Percentiles rank a stretch among this genome's conserved stretches.
These are phyloP conservation scores for Threskiornis aethiopicus DNA, from an alignment of 2,797 vertebrate genomes.

Conservation along the genomic window DNA sequence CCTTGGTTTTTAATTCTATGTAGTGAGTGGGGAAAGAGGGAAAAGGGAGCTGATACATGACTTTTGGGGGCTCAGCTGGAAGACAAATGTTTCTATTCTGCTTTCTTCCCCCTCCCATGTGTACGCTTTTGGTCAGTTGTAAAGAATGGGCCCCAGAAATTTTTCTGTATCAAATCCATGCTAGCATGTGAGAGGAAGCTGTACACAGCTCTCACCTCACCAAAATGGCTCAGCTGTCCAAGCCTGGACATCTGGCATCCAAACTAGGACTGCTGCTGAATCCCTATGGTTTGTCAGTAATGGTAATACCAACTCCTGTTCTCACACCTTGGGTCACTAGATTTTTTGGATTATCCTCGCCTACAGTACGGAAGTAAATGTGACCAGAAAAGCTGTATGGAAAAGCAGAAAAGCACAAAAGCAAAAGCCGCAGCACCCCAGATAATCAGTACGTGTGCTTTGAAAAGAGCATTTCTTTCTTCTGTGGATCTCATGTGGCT, in stretches of 20 bases:
- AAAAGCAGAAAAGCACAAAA: neutral
- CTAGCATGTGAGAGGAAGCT: neutral
- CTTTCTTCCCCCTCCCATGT: neutral
- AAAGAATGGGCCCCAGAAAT: neutral
- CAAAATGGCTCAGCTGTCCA: neutral
- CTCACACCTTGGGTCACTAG: neutral
- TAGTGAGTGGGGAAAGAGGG: neutral
- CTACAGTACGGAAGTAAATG: rapidly evolving
- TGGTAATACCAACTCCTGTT: neutral
- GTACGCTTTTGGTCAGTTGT: neutral
- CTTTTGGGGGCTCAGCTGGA: neutral
- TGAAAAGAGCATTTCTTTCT: slow-evolving; percentile 25
- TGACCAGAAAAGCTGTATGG: neutral
- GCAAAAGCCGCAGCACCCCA: neutral
- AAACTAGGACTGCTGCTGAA: neutral
- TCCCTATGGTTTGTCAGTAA: neutral
- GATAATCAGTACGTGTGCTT: neutral
- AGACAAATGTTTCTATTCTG: neutral
- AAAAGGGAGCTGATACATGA: neutral
- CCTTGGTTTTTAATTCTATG: neutral
- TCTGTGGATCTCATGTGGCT: neutral
- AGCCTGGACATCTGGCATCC: neutral
- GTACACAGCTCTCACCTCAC: neutral
- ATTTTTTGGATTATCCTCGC: neutral
- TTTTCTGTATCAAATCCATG: neutral